A percentile compares a stretch with the other conserved stretches of the same genome.
phyloP scores from a whole-genome alignment of 2,797 vertebrate genomes.

The Eospalax fontanierii region DNA sequence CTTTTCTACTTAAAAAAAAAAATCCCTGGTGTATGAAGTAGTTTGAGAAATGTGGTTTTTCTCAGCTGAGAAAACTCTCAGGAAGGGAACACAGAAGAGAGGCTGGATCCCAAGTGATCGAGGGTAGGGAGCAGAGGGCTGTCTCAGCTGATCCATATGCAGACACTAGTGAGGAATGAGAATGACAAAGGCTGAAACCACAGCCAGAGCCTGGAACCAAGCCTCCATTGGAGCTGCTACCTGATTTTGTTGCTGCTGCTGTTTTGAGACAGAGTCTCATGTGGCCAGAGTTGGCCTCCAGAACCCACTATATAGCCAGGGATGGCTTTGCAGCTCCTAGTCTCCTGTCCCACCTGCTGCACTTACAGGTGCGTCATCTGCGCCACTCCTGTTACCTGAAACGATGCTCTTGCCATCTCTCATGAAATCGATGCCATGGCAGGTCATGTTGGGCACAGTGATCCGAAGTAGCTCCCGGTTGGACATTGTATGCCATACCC shows the following conservation, averaged over 20 bases:
- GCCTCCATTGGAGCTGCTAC: conserved; percentile 74
- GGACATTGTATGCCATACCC: conserved; percentile 93
- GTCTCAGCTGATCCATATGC: accelerated
- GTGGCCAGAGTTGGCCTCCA: not conserved
- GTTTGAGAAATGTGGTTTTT: not conserved
- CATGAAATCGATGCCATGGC: conserved; percentile 93
- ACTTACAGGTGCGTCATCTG: too few species aligned
- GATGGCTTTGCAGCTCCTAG: not conserved
- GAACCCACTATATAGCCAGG: not conserved
- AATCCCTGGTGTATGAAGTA: not conserved
- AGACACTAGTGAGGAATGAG: not conserved
- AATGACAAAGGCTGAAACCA: not conserved
- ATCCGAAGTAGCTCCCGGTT: conserved; percentile 94
- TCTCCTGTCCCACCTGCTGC: not conserved
- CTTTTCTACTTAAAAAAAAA: not conserved
- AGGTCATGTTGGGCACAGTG: conserved; percentile 93
- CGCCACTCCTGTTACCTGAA: conserved; percentile 89
- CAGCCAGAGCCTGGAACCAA: not conserved
- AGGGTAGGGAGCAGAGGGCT: not conserved
- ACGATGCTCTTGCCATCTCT: conserved; percentile 94
- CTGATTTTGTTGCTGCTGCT: conserved; percentile 85
- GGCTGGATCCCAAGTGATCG: not conserved
- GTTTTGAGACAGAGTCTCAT: not conserved
- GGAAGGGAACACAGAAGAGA: not conserved
- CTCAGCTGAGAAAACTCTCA: conserved; percentile 4